Percentiles rank a stretch among this genome's conserved stretches.
phyloP scores from a whole-genome alignment of 2,113 vertebrate species.

The Hippolais icterina region DNA sequence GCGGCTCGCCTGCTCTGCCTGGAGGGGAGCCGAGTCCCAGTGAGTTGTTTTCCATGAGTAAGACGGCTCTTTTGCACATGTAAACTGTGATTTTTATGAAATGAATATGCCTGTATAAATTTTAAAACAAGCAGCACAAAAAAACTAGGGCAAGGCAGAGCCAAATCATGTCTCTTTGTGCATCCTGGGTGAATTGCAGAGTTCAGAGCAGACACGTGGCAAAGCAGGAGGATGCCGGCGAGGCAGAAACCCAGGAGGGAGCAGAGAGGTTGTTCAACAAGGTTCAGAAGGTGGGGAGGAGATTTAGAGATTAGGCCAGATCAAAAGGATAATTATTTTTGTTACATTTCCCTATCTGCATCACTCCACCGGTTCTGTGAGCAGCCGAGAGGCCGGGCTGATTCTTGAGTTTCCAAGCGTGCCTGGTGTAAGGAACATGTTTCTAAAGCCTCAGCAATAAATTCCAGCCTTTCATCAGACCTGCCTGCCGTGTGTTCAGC shows the following conservation, averaged over 20 bases:
- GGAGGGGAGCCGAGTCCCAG: not conserved
- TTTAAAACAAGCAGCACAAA: not conserved
- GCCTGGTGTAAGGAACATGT: not conserved
- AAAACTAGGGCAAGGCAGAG: not conserved
- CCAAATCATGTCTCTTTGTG: not conserved
- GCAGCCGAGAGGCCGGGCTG: not conserved
- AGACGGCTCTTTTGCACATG: rapidly evolving
- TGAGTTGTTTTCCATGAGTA: rapidly evolving
- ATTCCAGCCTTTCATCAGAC: not conserved
- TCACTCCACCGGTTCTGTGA: not conserved
- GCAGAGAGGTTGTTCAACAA: not conserved
- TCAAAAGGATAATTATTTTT: slow-evolving; percentile 58
- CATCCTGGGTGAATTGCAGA: not conserved
- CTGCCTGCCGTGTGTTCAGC: not conserved
- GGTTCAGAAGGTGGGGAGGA: slow-evolving; percentile 36
- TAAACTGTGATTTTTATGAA: not conserved
- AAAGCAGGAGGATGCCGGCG: not conserved
- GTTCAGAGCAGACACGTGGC: not conserved
- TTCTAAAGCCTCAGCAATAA: not conserved
- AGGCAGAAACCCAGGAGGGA: not conserved
- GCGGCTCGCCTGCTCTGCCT: not conserved
- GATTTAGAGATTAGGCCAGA: slow-evolving; percentile 40
- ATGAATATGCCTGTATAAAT: rapidly evolving
- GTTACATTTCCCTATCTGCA: slow-evolving; percentile 29
- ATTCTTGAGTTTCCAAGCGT: not conserved